Conservation (phyloP, 2,113 vertebrate genomes). For the Grus americana region DNA sequence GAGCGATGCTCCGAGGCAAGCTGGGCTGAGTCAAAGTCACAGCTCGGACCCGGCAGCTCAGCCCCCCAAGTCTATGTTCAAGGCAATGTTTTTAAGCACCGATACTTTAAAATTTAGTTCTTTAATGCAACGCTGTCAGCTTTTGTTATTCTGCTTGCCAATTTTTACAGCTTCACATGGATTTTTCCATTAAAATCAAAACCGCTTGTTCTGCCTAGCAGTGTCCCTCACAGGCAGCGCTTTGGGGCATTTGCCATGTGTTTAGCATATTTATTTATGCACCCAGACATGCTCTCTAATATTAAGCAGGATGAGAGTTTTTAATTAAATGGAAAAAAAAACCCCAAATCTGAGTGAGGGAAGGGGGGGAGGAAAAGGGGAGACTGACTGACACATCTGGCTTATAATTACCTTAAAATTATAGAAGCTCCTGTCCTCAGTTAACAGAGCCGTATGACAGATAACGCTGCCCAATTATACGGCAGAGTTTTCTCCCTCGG, state of each 20-base stretch:
- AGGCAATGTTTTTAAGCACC: background rate
- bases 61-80: fast-evolving
- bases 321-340: conserved; percentile 17
- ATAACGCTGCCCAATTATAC: background rate
- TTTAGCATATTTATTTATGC: background rate
- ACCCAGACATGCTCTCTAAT: background rate
- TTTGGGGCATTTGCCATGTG: background rate
- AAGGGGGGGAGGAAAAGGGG: background rate
- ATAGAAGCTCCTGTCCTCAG: background rate
- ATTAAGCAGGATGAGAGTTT: background rate
- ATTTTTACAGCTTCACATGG: background rate
- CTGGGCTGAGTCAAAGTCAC: background rate
- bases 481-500: background rate
- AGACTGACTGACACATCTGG: background rate
- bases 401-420: background rate
- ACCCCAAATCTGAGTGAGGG: background rate
- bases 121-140: background rate
- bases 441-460: background rate
- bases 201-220: background rate
- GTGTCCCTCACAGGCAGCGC: background rate
- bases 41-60: background rate
- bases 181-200: background rate
- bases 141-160: background rate
- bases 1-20: background rate
- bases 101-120: background rate